Base-by-base conservation (phyloP, 2,888 invertebrate genomes). In the Drosophila neutralis region DNA sequence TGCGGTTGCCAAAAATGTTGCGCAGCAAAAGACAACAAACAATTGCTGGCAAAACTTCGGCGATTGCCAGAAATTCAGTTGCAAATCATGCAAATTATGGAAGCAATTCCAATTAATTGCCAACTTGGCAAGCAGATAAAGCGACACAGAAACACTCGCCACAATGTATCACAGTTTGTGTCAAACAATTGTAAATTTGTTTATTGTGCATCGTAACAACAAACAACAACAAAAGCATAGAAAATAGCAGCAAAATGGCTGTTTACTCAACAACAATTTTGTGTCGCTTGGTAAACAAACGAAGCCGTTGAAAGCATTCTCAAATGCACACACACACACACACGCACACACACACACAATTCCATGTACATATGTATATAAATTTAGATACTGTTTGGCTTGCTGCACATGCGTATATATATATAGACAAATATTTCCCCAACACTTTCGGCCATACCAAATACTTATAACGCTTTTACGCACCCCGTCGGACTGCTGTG, bases 101-200 rank as follows among this genome's bases (percentile, higher is more conserved):
- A 68, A 75, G 63, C 52, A 52, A 51, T 73, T 73, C 56, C 53
- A 79, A 71, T 66, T 76, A 82, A 89, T 87, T 77, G 61, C 59
- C 36, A 64, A 69, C 21, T 45, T 33, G 36, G 33, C 51, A 48
- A 73, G 49, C 54, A 67, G 38, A 31, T 49, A 49, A 48, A 36
- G 40, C 31, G 15, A 48, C 33, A 38, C 21, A 27, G 31, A 31
- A 52, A 52, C 65, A 61, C 38, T 73, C 33, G 53, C 62, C 69
- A 90, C 85, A 89, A 82, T 90, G 90, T 87, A 75, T 76, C 73
- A 87, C 76, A 83, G 76, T 78, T 75, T 82, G 65, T 81, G 87
- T 89, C 79, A 87, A 90, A 74, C 69, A 78, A 82, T 87, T 87
- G 85, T 90, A 90, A 78, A 89, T 90, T 84, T 90, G 85, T 90